Conservation (phyloP, 2,797 vertebrate species). For the Urophycis tenuis region DNA sequence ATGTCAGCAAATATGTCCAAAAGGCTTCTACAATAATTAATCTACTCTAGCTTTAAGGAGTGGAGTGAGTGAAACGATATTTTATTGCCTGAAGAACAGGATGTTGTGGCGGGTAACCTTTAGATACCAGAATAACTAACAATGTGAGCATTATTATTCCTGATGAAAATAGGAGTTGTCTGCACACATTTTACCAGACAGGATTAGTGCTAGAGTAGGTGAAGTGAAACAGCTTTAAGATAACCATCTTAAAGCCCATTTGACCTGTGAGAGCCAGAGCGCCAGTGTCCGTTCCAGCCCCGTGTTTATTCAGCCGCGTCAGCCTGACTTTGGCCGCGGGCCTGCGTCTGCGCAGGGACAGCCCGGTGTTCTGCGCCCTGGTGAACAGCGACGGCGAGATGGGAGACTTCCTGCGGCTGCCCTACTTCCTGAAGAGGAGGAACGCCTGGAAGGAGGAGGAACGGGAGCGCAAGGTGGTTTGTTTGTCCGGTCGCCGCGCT, state of each 20-base stretch:
- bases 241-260: not conserved
- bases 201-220: not conserved
- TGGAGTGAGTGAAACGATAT: not conserved
- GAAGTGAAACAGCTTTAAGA: not conserved
- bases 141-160: not conserved
- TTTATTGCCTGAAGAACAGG: not conserved
- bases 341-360: slow-evolving; percentile 63
- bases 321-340: not conserved
- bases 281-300: not conserved
- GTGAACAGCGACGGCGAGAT: slow-evolving; percentile 86
- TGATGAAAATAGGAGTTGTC: not conserved
- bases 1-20: too few species aligned
- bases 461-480: slow-evolving; percentile 77
- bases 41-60: too few species aligned
- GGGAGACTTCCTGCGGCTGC: slow-evolving; percentile 84
- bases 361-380: slow-evolving; percentile 82
- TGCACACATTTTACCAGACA: not conserved
- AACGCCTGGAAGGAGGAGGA: slow-evolving; percentile 88
- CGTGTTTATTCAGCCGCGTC: not conserved
- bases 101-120: not conserved
- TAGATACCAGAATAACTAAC: not conserved
- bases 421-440: slow-evolving; percentile 83
- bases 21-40: too few species aligned
- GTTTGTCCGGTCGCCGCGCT: not conserved
- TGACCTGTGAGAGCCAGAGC: not conserved